Evolutionary conservation across 2,888 invertebrate genomes (phyloP), one percentile per base, ranked within the genome.

Genomic region (Eupeodes luniger): DNA sequence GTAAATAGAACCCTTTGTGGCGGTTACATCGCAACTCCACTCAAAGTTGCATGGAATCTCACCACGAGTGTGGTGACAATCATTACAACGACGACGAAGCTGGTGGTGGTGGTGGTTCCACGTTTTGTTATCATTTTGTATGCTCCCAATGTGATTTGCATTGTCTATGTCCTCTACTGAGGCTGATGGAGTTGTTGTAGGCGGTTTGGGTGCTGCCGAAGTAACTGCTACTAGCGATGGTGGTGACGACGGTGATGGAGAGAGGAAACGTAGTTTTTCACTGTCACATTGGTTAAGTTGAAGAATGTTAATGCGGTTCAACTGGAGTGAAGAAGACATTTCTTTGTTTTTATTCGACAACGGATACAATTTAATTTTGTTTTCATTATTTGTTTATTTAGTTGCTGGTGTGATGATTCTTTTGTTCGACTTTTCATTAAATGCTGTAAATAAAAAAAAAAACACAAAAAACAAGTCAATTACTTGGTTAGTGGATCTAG

Each of bases 151-250:
- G 53, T 49, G 78, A 81, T 78, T 88, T 67, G 69, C 77, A 85
- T 85, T 88, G 81, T 88, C 88, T 88, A 78, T 88, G 85, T 85
- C 88, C 77, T n/a, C 72, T 72, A 34, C 74, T 53, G 55, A 70
- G 61, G 62, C 67, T 51, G 51, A 44, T 57, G 36, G 12, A 66
- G 53, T 51, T 55, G 77, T 51, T 55, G 77, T 51, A 57, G 76
- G 78, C 12, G 82, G 76, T 70, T 70, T 55, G n/a, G 59, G 69
- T 64, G 62, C 66, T 66, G 72, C n/a, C 44, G 51, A 44, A 66
- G 67, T 36, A n/a, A 34, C 4, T 49, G 5, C 9, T n/a, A 5
- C 47, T 27, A 49, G 12, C 47, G 34, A 12, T 57, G 55, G 64
- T 27, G 75, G 59, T 49, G 44, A 47, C 11, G 14, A 6, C 9